A percentile compares a stretch with the other conserved stretches of the same genome.
Conservation (phyloP, 1,140 invertebrate genomes). For the Theocolax elegans region DNA sequence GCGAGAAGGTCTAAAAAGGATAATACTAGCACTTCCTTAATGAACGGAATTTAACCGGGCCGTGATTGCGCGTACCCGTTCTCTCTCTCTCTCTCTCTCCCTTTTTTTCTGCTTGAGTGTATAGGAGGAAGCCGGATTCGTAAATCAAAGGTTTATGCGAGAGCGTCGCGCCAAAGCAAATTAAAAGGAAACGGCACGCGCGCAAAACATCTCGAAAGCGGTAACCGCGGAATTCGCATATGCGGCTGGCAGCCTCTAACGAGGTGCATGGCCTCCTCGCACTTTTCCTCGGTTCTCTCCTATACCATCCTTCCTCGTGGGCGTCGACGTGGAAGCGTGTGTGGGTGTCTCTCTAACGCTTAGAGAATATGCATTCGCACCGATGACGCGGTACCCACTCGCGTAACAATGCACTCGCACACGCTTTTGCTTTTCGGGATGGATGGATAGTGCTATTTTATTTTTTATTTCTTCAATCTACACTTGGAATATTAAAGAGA, state of each 20-base stretch:
- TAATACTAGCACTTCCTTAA: no score
- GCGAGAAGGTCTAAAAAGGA: no score
- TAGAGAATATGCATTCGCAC: neutral
- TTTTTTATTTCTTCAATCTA: no score
- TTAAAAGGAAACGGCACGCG: slow-evolving; percentile 6
- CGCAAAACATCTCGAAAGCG: slow-evolving; percentile 19
- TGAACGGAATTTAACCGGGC: no score
- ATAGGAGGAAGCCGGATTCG: neutral
- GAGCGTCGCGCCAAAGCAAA: neutral
- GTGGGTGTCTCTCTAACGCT: neutral
- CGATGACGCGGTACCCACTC: neutral
- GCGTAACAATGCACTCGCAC: neutral
- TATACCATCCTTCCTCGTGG: neutral
- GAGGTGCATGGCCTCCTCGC: slow-evolving; percentile 2
- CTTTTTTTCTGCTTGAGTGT: neutral
- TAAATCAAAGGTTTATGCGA: slow-evolving; percentile 10
- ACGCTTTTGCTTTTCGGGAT: no score
- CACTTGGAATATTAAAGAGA: no score
- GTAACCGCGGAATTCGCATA: slow-evolving; percentile 24
- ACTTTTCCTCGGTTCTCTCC: neutral
- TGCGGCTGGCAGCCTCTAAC: slow-evolving; percentile 25
- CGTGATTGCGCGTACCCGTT: no score
- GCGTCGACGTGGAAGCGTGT: neutral
- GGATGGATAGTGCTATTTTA: no score
- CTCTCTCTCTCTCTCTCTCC: neutral